These are phyloP conservation scores for Parasteatoda lunata DNA, from an alignment of 2,888 invertebrate genomes.

Conservation along the genomic window DNA sequence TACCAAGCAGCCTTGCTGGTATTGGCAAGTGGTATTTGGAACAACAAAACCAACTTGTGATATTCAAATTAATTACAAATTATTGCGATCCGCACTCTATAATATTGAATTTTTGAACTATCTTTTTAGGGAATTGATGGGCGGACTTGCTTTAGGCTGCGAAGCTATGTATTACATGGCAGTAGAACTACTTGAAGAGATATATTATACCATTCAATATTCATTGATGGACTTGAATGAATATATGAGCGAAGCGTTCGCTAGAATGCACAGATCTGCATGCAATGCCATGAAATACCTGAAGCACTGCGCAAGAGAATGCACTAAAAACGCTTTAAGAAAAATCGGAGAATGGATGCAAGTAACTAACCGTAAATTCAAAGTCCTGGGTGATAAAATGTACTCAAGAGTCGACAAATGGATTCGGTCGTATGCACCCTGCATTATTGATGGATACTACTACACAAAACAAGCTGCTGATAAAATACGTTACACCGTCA, in stretches of 20 bases:
- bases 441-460: conserved; percentile 55
- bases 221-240: conserved; percentile 3
- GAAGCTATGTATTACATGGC: conserved; percentile 50
- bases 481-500: conserved; percentile 28
- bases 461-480: conserved; percentile 47
- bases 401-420: conserved; percentile 20
- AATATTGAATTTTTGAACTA: no score
- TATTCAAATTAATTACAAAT: no score
- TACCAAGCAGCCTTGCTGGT: no score
- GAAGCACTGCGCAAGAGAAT: neutral
- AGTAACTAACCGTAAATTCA: neutral
- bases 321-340: neutral
- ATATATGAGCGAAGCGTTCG: neutral
- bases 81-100: no score
- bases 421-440: conserved; percentile 53
- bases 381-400: conserved; percentile 2
- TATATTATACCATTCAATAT: conserved; percentile 33
- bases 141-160: conserved; percentile 25
- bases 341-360: neutral
- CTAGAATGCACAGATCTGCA: neutral
- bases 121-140: conserved; percentile 38
- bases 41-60: no score
- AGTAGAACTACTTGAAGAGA: conserved; percentile 31
- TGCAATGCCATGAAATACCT: neutral
- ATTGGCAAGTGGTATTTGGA: no score